Conservation (phyloP, 1,140 invertebrate genomes). For the Drosophila trapezifrons region DNA sequence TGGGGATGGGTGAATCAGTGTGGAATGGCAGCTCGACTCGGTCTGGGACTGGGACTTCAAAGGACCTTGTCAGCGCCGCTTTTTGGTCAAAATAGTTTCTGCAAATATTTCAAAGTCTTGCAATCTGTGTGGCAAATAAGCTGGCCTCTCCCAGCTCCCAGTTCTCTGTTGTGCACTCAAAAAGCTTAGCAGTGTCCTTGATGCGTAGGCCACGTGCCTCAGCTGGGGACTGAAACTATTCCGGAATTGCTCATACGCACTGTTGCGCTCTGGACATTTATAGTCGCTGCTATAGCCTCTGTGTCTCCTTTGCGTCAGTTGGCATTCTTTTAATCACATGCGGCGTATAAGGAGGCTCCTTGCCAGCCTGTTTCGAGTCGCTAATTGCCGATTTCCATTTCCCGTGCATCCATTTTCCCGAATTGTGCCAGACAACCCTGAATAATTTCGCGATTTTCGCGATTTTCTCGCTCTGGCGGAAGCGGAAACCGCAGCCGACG, state of each 20-base stretch:
- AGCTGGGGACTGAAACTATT: slow-evolving; percentile 21
- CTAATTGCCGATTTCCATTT: slow-evolving; percentile 31
- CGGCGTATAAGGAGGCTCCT: too few relatives aligned
- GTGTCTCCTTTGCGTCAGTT: neutral
- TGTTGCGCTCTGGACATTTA: slow-evolving; percentile 20
- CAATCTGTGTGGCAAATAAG: slow-evolving; percentile 25
- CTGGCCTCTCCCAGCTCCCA: neutral
- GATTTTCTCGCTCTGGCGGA: slow-evolving; percentile 4
- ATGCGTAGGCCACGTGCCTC: slow-evolving; percentile 2
- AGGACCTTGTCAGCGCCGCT: neutral
- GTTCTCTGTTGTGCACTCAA: neutral
- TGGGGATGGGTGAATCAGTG: slow-evolving; percentile 5
- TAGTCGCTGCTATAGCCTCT: neutral
- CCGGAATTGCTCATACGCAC: slow-evolving; percentile 44
- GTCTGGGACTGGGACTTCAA: slow-evolving; percentile 1
- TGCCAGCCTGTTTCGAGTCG: neutral
- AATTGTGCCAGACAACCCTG: slow-evolving; percentile 2
- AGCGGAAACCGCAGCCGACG: slow-evolving; percentile 3
- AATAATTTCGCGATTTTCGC: neutral
- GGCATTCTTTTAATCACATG: too few relatives aligned
- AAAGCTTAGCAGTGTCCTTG: neutral
- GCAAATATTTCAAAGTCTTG: slow-evolving; percentile 19
- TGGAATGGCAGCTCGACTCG: neutral
- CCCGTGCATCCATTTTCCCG: neutral
- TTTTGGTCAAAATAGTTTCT: slow-evolving; percentile 31